A percentile compares a stretch with the other conserved stretches of the same genome.
Evolutionary conservation across 2,888 invertebrate genomes (phyloP).

Genomic region (Drosophila atripex): DNA sequence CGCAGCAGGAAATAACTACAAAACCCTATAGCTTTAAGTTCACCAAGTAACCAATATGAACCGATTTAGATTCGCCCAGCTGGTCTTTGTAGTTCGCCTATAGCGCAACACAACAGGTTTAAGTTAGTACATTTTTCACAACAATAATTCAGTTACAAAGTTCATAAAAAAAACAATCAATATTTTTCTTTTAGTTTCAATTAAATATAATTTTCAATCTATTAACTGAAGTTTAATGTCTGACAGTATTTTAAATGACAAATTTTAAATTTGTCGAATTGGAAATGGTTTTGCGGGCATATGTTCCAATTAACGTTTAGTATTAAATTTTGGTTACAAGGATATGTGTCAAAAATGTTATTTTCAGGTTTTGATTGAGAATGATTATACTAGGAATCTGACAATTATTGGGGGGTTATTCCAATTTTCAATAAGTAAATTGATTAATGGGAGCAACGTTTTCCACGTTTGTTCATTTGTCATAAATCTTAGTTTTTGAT

Average conservation of each 20-base stretch:
- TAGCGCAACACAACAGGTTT: conserved; percentile 63
- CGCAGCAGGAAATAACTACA: conserved; percentile 50
- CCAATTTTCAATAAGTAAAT: too few relatives aligned
- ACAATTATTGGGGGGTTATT: too few relatives aligned
- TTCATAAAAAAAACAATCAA: conserved; percentile 34
- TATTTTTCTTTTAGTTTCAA: conserved; percentile 65
- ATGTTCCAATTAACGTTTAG: too few relatives aligned
- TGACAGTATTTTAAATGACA: background rate
- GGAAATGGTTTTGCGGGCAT: too few relatives aligned
- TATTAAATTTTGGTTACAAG: too few relatives aligned
- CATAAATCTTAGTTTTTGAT: too few relatives aligned
- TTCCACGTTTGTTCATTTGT: too few relatives aligned
- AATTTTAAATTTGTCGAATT: too few relatives aligned
- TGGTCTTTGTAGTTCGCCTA: conserved; percentile 45
- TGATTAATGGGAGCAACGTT: too few relatives aligned
- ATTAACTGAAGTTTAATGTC: background rate
- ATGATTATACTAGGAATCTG: too few relatives aligned
- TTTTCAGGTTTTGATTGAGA: too few relatives aligned
- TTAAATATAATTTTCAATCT: conserved; percentile 67
- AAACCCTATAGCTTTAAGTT: conserved; percentile 48
- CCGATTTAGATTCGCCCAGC: conserved; percentile 48
- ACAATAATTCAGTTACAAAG: conserved; percentile 63
- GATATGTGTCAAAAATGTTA: too few relatives aligned
- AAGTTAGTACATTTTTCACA: conserved; percentile 70
- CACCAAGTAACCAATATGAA: conserved; percentile 47